Percentiles rank a stretch among this genome's conserved stretches.
phyloP scores from a whole-genome alignment of 1,140 invertebrate species.

The Achroia grisella region DNA sequence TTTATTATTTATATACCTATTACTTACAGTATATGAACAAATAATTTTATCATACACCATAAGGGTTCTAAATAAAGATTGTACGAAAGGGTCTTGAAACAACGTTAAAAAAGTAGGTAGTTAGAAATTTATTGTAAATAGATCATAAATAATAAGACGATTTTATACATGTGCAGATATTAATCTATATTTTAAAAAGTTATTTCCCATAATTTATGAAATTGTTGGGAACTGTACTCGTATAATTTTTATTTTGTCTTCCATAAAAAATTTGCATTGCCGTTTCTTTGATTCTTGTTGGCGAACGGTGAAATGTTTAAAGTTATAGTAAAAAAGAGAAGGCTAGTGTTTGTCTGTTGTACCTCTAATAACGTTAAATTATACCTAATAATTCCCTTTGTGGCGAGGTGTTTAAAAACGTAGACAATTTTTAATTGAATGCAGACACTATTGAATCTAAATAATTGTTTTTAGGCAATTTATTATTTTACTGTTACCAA shows the following conservation, averaged over 20 bases:
- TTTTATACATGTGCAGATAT: constrained; percentile 51
- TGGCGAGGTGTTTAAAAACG: too few species aligned
- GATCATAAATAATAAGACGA: constrained; percentile 26
- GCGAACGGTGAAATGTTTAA: constrained; percentile 4
- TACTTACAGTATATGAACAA: background rate
- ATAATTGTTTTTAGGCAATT: too few species aligned
- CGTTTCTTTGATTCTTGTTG: constrained; percentile 13
- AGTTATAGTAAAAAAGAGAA: constrained; percentile 11
- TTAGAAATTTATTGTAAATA: constrained; percentile 56
- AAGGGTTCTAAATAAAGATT: background rate
- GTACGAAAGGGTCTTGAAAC: constrained; percentile 30
- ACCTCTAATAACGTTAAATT: background rate
- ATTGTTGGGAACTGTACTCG: constrained; percentile 12
- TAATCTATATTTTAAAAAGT: constrained; percentile 16
- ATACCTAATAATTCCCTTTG: too few species aligned
- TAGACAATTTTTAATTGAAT: too few species aligned
- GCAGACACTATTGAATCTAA: too few species aligned
- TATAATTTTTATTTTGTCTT: constrained; percentile 32
- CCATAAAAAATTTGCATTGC: constrained; percentile 11
- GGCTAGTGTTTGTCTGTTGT: constrained; percentile 22
- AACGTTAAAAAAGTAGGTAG: constrained; percentile 41
- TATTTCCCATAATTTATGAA: constrained; percentile 21
- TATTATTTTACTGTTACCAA: too few species aligned
- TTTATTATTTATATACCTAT: too few species aligned
- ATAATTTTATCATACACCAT: background rate